Percentiles rank a stretch among this genome's conserved stretches.
Conservation (phyloP, 2,888 invertebrate genomes). For the Pediacus dermestoides region DNA sequence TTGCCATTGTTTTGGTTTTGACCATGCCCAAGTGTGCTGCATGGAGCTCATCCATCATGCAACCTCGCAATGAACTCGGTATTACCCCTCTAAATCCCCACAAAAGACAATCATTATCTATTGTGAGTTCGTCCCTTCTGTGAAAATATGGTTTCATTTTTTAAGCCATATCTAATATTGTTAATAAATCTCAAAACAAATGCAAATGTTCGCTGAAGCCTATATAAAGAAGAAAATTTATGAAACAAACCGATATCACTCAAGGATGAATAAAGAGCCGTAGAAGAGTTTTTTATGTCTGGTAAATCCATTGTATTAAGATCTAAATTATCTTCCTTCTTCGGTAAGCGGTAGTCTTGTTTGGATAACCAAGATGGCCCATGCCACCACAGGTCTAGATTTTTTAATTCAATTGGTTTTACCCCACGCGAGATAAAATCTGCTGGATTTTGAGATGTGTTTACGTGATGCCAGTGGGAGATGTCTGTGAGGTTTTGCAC, state of each 20-base stretch:
- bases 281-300: background rate
- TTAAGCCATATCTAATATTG: background rate
- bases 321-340: background rate
- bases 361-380: conserved; percentile 9
- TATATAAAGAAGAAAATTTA: conserved; percentile 3
- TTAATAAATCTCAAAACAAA: background rate
- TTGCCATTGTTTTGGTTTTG: conserved; percentile 30
- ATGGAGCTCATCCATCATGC: conserved; percentile 28
- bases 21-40: conserved; percentile 27
- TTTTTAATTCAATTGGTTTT: conserved; percentile 9
- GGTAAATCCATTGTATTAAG: background rate
- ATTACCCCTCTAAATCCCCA: conserved; percentile 31
- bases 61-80: conserved; percentile 21
- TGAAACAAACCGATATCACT: background rate
- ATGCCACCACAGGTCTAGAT: conserved; percentile 10
- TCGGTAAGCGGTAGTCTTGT: background rate
- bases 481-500: conserved; percentile 5
- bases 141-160: conserved; percentile 12
- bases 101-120: conserved; percentile 20
- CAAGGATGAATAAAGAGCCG: background rate
- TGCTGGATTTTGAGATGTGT: conserved; percentile 19
- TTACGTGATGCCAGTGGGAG: conserved; percentile 10
- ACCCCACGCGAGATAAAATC: conserved; percentile 19
- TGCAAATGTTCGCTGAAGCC: background rate
- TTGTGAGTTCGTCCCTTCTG: conserved; percentile 17